These are phyloP conservation scores for Montifringilla adamsi DNA, from an alignment of 2,113 vertebrate genomes.

Conservation along the genomic window DNA sequence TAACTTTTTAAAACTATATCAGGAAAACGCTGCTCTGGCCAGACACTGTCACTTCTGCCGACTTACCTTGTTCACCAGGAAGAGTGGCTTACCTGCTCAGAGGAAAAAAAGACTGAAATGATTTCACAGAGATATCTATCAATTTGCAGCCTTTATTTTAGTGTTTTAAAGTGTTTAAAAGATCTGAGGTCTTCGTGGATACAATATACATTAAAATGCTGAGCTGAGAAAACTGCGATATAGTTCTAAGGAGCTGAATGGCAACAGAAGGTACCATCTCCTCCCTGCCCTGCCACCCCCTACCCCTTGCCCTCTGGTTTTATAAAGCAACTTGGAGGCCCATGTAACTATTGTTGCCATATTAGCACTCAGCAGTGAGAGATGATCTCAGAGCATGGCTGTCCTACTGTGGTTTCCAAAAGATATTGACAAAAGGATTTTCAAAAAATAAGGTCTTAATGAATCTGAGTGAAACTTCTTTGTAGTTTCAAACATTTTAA, in stretches of 20 bases:
- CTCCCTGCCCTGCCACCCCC: background rate
- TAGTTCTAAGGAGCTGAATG: background rate
- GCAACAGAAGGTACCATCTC: background rate
- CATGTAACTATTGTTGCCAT: background rate
- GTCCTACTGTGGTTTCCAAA: background rate
- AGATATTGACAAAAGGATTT: background rate
- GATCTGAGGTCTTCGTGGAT: background rate
- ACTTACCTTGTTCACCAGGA: background rate
- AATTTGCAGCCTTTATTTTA: background rate
- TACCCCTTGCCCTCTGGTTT: rapidly evolving
- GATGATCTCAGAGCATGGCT: background rate
- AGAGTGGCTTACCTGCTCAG: background rate
- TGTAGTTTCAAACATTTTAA: background rate
- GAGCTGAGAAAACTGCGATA: background rate
- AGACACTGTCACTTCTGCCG: background rate
- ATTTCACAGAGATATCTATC: background rate
- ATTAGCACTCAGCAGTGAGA: background rate
- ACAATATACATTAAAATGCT: background rate
- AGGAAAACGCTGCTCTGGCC: background rate
- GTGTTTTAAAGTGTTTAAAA: background rate
- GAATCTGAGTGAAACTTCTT: background rate
- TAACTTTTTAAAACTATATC: background rate
- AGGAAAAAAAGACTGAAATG: background rate
- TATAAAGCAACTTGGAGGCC: background rate
- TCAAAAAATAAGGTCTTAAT: background rate